A percentile compares a stretch with the other conserved stretches of the same genome.
These are phyloP conservation scores for Dendrocopos noguchii DNA, from an alignment of 2,113 vertebrate species.

Conservation along the genomic window DNA sequence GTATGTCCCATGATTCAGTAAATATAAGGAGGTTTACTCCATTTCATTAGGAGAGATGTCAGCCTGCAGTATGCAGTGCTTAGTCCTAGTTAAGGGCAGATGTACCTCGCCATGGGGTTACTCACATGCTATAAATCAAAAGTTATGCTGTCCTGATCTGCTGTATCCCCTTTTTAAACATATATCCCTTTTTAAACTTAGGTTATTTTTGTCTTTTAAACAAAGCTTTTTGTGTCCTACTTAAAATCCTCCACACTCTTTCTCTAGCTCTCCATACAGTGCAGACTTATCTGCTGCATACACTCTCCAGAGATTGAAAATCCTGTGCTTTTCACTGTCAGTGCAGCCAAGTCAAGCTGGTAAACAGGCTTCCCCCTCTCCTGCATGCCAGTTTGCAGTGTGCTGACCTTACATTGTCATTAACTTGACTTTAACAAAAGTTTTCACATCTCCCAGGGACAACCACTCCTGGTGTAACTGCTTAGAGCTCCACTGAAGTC, in stretches of 20 bases:
- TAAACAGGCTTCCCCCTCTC: slow-evolving; percentile 8
- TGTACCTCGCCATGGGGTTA: not conserved
- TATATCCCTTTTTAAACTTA: not conserved
- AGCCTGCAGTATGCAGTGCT: not conserved
- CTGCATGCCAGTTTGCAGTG: not conserved
- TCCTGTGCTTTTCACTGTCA: not conserved
- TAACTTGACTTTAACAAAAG: slow-evolving; percentile 36
- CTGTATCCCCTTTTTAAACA: not conserved
- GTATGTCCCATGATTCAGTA: not conserved
- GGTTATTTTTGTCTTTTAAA: slow-evolving; percentile 13
- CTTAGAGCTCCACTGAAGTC: not conserved
- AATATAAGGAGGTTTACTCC: too few relatives aligned
- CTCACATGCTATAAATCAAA: not conserved
- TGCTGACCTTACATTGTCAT: slow-evolving; percentile 36
- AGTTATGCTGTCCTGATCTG: not conserved
- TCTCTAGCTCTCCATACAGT: not conserved
- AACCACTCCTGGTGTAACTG: not conserved
- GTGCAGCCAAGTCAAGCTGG: slow-evolving; percentile 30
- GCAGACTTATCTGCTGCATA: slow-evolving; percentile 23
- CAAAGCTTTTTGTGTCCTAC: not conserved
- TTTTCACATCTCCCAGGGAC: not conserved
- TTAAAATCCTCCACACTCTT: not conserved
- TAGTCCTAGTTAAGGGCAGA: not conserved
- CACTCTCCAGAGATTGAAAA: not conserved
- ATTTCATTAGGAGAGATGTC: not conserved